Evolutionary conservation across 2,797 vertebrate species (phyloP), one percentile per base, ranked within the genome.

Genomic region (Malacoraja senta): DNA sequence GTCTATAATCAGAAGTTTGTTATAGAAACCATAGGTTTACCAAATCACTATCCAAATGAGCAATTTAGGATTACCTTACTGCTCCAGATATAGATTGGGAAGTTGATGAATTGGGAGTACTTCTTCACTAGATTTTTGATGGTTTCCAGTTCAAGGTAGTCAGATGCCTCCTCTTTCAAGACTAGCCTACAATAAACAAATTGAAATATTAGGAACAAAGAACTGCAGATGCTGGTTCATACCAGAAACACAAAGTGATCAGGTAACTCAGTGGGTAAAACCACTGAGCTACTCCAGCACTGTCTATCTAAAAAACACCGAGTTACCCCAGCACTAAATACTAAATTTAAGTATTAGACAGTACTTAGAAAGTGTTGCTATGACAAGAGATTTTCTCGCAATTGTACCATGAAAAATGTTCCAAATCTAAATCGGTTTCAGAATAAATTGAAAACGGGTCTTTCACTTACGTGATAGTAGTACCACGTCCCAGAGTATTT

Each of bases 91-190:
- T 99, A 99, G 94, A 99, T 99, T 80, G 99, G 99, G 94, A 99
- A 99, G 96, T 99, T 99, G 94, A 99, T 99, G 95, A 99, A 99
- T 95, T 99, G 99, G 0, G 99, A 99, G 92, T 99, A 99, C 93
- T 99, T 99, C 95, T 84, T 99, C 93, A 99, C 98, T 0, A 99
- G 97, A 94, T 98, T 99, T 96, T 99, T 99, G 95, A 99, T 97
- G 29, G 98, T 99, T 94, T 99, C 99, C 95, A 99, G 96, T 94
- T 99, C 99, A 95, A 99, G 97, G 93, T 98, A 99, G 95, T 99
- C 99, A 58, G 98, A 98, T 80, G 99, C 98, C 95, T 99, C 99
- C 95, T 99, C 99, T 95, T 99, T 99, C 95, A 99, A 96, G 91
- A 99, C 98, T 93, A 99, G 96, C 38, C 98, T 99, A 94, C 90